phyloP scores from a whole-genome alignment of 2,888 invertebrate genomes.

The Macrosiphum euphorbiae region DNA sequence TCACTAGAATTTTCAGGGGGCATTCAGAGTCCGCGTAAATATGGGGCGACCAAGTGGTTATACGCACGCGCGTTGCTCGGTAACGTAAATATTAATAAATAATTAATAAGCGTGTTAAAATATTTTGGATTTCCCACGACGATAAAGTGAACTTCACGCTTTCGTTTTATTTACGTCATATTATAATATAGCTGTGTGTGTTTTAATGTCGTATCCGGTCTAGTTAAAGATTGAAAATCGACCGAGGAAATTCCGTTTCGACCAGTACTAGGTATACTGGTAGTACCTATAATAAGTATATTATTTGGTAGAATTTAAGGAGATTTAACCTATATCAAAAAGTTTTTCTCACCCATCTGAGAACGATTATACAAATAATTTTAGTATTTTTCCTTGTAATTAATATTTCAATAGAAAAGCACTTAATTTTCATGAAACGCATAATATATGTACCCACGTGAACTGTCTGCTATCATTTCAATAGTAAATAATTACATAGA shows the following conservation, averaged over 20 bases:
- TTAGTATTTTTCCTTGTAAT: neutral
- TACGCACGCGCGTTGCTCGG: neutral
- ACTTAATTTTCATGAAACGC: neutral
- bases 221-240: neutral
- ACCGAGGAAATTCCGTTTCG: neutral
- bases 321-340: neutral
- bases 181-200: neutral
- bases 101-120: neutral
- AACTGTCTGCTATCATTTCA: neutral
- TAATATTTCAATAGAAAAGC: neutral
- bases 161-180: neutral
- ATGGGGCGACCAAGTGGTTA: neutral
- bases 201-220: neutral
- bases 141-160: neutral
- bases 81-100: neutral
- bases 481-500: no score
- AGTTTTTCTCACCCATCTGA: neutral
- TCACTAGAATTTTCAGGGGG: neutral
- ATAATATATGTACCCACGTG: neutral
- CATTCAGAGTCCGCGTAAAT: neutral
- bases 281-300: neutral
- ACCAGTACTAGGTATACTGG: no score
- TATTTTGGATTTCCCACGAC: neutral
- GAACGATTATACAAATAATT: neutral
- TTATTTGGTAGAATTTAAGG: neutral